Percentiles rank a stretch among this genome's conserved stretches.
phyloP scores from a whole-genome alignment of 2,113 vertebrate genomes.

The Chaetodon trifascialis region DNA sequence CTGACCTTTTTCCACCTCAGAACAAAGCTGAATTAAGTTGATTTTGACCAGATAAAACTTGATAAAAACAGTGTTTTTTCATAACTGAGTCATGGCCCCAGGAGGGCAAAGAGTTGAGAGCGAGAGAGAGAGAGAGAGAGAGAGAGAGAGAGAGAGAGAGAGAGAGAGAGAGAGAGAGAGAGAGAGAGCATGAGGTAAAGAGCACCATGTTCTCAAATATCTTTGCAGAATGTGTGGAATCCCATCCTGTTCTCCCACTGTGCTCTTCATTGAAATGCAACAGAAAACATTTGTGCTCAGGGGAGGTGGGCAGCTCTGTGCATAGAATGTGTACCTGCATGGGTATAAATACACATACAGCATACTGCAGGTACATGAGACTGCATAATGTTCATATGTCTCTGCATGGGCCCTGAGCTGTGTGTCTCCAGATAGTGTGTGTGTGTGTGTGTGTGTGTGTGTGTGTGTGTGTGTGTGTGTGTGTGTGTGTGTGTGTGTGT shows the following conservation, averaged over 20 bases:
- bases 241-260: conserved; percentile 61
- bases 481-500: conserved; percentile 15
- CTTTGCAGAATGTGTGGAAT: conserved; percentile 74
- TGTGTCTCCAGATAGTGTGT: not conserved
- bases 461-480: not conserved
- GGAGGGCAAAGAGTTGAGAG: conserved; percentile 17
- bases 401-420: not conserved
- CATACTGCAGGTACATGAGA: not conserved
- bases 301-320: not conserved
- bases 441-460: not conserved
- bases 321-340: conserved; percentile 8
- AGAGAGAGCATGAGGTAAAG: conserved; percentile 12
- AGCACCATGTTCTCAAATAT: conserved; percentile 63
- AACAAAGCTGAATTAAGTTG: conserved; percentile 39
- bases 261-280: conserved; percentile 61
- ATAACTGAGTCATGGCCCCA: conserved; percentile 26
- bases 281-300: conserved; percentile 46
- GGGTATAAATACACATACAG: conserved; percentile 7
- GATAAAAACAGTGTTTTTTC: conserved; percentile 25
- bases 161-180: not conserved
- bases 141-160: not conserved
- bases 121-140: not conserved
- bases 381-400: not conserved
- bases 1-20: conserved; percentile 12
- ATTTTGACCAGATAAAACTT: conserved; percentile 52